A percentile compares a stretch with the other conserved stretches of the same genome.
phyloP scores from a whole-genome alignment of 2,113 vertebrate species.

The Alosa alosa region DNA sequence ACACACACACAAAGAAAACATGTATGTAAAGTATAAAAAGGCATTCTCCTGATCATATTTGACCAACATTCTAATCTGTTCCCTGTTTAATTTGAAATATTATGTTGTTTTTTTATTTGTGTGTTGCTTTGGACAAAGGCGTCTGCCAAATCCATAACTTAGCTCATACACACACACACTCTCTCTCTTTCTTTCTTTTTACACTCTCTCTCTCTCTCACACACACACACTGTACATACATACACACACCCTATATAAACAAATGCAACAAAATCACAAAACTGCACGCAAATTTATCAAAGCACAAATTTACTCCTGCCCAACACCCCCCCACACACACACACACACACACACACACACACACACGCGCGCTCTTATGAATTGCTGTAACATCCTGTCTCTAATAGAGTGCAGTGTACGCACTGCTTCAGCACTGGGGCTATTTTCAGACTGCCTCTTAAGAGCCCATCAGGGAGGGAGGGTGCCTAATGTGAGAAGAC shows the following conservation, averaged over 20 bases:
- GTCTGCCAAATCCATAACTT: too few relatives aligned
- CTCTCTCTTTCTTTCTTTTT: not conserved
- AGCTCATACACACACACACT: too few relatives aligned
- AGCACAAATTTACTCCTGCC: not conserved
- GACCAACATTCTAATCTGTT: too few relatives aligned
- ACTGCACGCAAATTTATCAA: not conserved
- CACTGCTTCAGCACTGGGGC: not conserved
- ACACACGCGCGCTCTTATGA: too few relatives aligned
- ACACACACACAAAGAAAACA: too few relatives aligned
- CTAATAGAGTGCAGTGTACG: slow-evolving; percentile 2
- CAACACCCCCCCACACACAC: too few relatives aligned
- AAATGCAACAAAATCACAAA: not conserved
- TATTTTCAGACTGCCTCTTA: slow-evolving; percentile 59
- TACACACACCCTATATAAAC: not conserved
- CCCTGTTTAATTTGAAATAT: too few relatives aligned
- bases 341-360: too few relatives aligned
- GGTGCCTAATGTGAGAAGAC: slow-evolving; percentile 17
- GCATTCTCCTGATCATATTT: too few relatives aligned
- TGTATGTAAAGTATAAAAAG: too few relatives aligned
- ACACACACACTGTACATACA: not conserved
- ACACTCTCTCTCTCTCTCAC: slow-evolving; percentile 27
- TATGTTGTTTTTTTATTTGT: too few relatives aligned
- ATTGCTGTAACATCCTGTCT: not conserved
- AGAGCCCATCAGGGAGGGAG: slow-evolving; percentile 40
- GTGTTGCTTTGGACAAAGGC: too few relatives aligned